Percentiles rank a stretch among this genome's conserved stretches.
phyloP scores from a whole-genome alignment of 2,888 invertebrate species.

The Caenorhabditis wallacei region DNA sequence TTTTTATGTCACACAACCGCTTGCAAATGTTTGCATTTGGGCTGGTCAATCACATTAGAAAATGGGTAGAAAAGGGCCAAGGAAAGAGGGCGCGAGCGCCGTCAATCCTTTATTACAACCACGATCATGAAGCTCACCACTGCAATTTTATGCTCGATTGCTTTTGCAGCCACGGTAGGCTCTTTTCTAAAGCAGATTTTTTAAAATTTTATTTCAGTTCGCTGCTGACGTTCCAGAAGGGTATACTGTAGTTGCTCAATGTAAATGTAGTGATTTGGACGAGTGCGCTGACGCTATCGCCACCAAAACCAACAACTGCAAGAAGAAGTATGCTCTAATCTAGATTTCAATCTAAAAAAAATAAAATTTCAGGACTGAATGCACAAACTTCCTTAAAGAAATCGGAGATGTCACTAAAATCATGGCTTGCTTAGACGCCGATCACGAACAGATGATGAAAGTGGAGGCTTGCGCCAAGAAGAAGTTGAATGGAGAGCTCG shows the following conservation, averaged over 20 bases:
- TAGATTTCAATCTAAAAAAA: background rate
- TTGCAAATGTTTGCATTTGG: slow-evolving; percentile 66
- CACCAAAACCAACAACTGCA: slow-evolving; percentile 75
- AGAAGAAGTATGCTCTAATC: slow-evolving; percentile 67
- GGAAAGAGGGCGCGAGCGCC: slow-evolving; percentile 45
- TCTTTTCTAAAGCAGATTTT: background rate
- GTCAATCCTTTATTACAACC: slow-evolving; percentile 16
- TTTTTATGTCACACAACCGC: slow-evolving; percentile 55
- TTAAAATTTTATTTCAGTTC: slow-evolving; percentile 25
- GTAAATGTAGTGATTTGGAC: slow-evolving; percentile 78
- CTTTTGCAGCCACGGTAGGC: slow-evolving; percentile 48
- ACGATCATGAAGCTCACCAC: slow-evolving; percentile 46
- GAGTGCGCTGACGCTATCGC: slow-evolving; percentile 72
- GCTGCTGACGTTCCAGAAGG: slow-evolving; percentile 60
- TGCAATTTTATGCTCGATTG: slow-evolving; percentile 43
- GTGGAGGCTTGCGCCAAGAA: slow-evolving; percentile 79
- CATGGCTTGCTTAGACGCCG: slow-evolving; percentile 77
- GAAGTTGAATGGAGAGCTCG: slow-evolving; percentile 75
- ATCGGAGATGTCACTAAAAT: slow-evolving; percentile 80
- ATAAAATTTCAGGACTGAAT: slow-evolving; percentile 72
- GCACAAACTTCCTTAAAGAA: slow-evolving; percentile 75
- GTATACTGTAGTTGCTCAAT: slow-evolving; percentile 75
- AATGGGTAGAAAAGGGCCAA: slow-evolving; percentile 58
- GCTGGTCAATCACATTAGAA: slow-evolving; percentile 64
- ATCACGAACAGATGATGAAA: slow-evolving; percentile 78